Evolutionary conservation across 2,888 invertebrate genomes (phyloP).

Genomic region (Alcis repandata): DNA sequence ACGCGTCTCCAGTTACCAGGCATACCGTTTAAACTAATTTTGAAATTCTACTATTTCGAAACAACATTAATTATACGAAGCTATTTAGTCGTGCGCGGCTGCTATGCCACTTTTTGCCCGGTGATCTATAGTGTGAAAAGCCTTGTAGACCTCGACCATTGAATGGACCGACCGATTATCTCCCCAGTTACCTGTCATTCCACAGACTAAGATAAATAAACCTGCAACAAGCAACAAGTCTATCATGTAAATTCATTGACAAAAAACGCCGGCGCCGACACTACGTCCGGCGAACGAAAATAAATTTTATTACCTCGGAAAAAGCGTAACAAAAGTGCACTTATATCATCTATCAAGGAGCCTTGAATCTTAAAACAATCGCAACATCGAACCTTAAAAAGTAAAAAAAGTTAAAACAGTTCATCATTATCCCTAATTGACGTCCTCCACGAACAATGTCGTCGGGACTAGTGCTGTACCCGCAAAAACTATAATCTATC

Average conservation of each 20-base stretch:
- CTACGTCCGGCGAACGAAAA: conserved; percentile 37
- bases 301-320: conserved; percentile 38
- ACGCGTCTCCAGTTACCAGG: no score
- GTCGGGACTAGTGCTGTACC: conserved; percentile 68
- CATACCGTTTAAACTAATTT: no score
- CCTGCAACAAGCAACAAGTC: conserved; percentile 37
- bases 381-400: conserved; percentile 62
- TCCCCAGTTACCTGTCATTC: conserved; percentile 20
- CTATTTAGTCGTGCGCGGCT: background rate
- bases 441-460: conserved; percentile 76
- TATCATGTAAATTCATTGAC: conserved; percentile 36
- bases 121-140: conserved; percentile 21
- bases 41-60: background rate
- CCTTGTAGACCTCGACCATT: conserved; percentile 5
- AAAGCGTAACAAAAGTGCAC: conserved; percentile 41
- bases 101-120: background rate
- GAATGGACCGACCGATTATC: conserved; percentile 28
- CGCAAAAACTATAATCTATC: conserved; percentile 81
- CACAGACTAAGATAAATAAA: conserved; percentile 29
- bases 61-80: background rate
- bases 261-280: conserved; percentile 41
- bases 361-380: conserved; percentile 63
- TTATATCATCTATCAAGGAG: conserved; percentile 53
- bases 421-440: conserved; percentile 84
- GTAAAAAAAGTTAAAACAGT: conserved; percentile 48